Evolutionary conservation across 2,888 invertebrate genomes (phyloP), one percentile per base, ranked within the genome.

Genomic region (Cryptocephalus moraei): DNA sequence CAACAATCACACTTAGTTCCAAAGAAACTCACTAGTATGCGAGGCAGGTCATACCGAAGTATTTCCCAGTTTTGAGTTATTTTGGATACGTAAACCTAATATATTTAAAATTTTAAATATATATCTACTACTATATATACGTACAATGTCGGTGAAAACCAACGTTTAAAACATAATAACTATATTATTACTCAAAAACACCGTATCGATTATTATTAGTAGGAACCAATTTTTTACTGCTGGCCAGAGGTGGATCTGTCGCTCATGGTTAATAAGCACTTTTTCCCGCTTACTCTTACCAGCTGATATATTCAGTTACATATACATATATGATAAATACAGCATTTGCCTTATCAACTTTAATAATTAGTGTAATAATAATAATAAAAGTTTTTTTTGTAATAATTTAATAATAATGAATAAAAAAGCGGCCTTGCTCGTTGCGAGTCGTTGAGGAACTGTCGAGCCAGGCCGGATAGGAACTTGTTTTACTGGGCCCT

Each of bases 1-100:
- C 79, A 80, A 80, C 79, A 80, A 80, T 80, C 80, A 81, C 80
- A 81, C 80, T 79, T 80, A 80, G 78, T 80, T 80, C 80, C 80
- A 80, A 81, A 80, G 78, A 79, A 81, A 81, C 80, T 81, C 80
- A 81, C 80, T 81, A 80, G 76, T 77, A 74, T 81, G 80, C 80
- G 80, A 81, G 80, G 80, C 78, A 80, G 80, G 80, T 70, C 64
- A 70, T 70, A 69, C 71, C 68, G 69, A 68, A 66, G 71, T 70
- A 70, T 67, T 71, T 66, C 72, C 72, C 71, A 71, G 65, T 70
- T 68, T 70, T 71, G 72, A 72, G 72, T 72, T 71, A 70, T 72
- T 73, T 72, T 73, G 72, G 72, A 73, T 72, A 71, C 69, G 69
- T 71, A 69, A 69, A 69, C 69, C 71, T 71, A 70, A 67, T 68